A percentile compares a stretch with the other conserved stretches of the same genome.
These are phyloP conservation scores for Bedellia somnulentella DNA, from an alignment of 2,888 invertebrate species.

Conservation along the genomic window DNA sequence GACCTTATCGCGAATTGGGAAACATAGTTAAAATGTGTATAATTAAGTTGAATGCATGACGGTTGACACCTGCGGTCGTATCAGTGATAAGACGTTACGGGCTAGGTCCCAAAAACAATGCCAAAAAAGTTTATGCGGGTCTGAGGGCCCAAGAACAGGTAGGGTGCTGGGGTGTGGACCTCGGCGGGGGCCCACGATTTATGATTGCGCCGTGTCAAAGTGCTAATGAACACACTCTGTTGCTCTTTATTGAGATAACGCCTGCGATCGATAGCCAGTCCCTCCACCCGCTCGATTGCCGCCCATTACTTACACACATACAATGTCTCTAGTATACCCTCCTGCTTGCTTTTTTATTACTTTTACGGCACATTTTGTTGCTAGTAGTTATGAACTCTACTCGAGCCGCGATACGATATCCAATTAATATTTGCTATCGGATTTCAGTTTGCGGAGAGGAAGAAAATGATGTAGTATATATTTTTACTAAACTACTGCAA, in stretches of 20 bases:
- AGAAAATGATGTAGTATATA: no score
- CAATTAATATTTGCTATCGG: no score
- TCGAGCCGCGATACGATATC: no score
- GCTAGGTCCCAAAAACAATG: slow-evolving; percentile 50
- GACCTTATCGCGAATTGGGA: slow-evolving; percentile 39
- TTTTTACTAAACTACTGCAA: no score
- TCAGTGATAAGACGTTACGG: slow-evolving; percentile 51
- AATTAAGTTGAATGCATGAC: slow-evolving; percentile 52
- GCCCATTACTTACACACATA: slow-evolving; percentile 48
- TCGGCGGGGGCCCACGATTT: slow-evolving; percentile 55
- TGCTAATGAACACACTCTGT: slow-evolving; percentile 58
- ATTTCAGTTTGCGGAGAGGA: no score
- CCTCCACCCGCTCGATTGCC: no score
- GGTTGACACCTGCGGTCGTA: slow-evolving; percentile 50
- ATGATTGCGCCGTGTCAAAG: slow-evolving; percentile 56
- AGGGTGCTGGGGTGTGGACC: slow-evolving; percentile 40
- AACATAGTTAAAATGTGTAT: slow-evolving; percentile 40
- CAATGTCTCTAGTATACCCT: no score
- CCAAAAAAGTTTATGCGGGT: slow-evolving; percentile 53
- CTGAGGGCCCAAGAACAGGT: slow-evolving; percentile 18
- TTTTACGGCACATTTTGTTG: no score
- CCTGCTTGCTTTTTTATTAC: no score
- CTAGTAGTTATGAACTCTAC: no score
- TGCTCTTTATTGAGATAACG: slow-evolving; percentile 60
- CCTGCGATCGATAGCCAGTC: slow-evolving; percentile 28